Evolutionary conservation across 2,888 invertebrate species (phyloP).

Genomic region (Notocelia uddmanniana): DNA sequence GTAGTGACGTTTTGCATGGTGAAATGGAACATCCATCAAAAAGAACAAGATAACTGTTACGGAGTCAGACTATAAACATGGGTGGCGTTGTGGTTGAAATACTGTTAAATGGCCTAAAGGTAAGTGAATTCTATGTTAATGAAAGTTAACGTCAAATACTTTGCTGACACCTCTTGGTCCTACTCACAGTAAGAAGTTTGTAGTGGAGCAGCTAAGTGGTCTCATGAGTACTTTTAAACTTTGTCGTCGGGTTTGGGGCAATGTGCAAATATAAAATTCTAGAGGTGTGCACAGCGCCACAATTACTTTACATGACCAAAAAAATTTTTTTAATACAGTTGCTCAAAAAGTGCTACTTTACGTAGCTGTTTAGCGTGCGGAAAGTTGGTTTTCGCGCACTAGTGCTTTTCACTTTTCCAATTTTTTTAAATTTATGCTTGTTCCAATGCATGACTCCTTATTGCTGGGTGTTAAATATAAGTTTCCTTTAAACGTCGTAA

Average conservation of each 20-base stretch:
- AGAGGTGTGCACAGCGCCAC: not conserved
- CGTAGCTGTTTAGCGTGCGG: too few species aligned
- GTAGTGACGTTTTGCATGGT: too few species aligned
- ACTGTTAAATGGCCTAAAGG: not conserved
- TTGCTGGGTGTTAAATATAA: too few species aligned
- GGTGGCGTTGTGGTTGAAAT: not conserved
- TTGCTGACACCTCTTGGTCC: not conserved
- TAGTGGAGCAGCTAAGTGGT: not conserved
- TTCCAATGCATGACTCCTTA: too few species aligned
- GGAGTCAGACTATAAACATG: not conserved
- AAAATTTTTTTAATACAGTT: too few species aligned
- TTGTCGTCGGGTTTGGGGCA: not conserved
- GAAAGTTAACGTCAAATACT: not conserved
- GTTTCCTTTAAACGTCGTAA: too few species aligned
- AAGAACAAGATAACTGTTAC: not conserved
- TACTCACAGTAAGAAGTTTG: not conserved
- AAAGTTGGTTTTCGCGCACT: too few species aligned
- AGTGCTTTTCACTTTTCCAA: too few species aligned
- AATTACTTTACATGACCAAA: not conserved
- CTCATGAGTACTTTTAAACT: not conserved
- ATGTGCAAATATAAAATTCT: not conserved
- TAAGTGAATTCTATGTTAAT: not conserved
- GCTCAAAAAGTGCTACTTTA: too few species aligned
- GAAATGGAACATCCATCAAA: too few species aligned
- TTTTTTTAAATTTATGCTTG: too few species aligned